These are phyloP conservation scores for Eucidaris tribuloides DNA, from an alignment of 35 echinoderm and acorn worm species.

Conservation along the genomic window DNA sequence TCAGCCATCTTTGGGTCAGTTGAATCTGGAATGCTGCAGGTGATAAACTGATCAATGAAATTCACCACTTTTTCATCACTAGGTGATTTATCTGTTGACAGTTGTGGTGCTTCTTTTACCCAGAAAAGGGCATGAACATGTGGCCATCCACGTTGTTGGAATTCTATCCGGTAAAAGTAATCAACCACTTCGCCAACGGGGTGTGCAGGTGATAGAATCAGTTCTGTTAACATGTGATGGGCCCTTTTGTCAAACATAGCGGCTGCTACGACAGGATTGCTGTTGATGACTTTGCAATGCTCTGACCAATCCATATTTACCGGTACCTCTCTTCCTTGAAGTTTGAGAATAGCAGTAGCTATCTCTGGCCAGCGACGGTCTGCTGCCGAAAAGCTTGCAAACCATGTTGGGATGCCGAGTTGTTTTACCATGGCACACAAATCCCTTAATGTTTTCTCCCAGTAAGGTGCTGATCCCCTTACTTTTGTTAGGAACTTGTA, in stretches of 20 bases:
- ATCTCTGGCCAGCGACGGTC: conserved; percentile 59
- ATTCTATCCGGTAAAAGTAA: conserved; percentile 73
- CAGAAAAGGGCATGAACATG: conserved; percentile 62
- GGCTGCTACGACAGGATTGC: conserved; percentile 62
- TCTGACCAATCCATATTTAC: conserved; percentile 40
- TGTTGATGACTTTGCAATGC: conserved; percentile 46
- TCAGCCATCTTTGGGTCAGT: conserved; percentile 11
- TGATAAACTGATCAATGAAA: conserved; percentile 50
- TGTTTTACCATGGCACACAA: conserved; percentile 60
- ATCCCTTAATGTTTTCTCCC: conserved; percentile 43
- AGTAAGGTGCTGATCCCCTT: conserved; percentile 28
- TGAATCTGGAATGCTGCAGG: background rate
- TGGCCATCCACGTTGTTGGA: conserved; percentile 51
- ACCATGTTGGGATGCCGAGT: conserved; percentile 66
- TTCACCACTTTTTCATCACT: background rate
- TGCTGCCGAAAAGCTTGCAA: conserved; percentile 53
- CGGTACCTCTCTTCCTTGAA: background rate
- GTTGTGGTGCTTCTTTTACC: conserved; percentile 59
- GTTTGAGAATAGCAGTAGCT: background rate
- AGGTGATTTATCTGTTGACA: conserved; percentile 18
- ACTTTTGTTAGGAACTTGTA: conserved; percentile 13
- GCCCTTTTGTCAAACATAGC: conserved; percentile 81
- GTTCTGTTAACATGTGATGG: conserved; percentile 38
- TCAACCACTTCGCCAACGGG: conserved; percentile 55
- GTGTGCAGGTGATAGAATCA: conserved; percentile 48